Evolutionary conservation across 2,888 invertebrate genomes (phyloP), one percentile per base, ranked within the genome.

Genomic region (Dexiosoma caninum): DNA sequence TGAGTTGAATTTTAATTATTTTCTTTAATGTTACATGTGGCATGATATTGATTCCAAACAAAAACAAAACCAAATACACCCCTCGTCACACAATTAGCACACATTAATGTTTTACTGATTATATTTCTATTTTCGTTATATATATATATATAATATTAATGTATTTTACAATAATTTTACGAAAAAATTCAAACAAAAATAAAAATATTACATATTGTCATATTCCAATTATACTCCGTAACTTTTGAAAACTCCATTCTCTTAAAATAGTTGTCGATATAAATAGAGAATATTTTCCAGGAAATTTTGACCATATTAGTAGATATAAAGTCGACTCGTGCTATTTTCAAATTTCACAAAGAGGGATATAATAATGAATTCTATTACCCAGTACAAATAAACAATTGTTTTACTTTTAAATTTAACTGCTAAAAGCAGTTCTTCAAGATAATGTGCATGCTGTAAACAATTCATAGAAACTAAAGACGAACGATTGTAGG

Each of bases 11-110:
- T 78, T 82, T 85, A 82, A 40, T 74, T 76, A n/a, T n/a, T 62
- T 75, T 79, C 78, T 82, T 79, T 78, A 70, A 82, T 64, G 3
- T 78, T 83, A 69, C 67, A 78, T 86, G 86, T 86, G 86, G 87
- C 86, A 87, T 87, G 86, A 83, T 82, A 62, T 72, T 79, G 76
- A 79, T 69, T 78, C 72, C 75, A 79, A 75, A 69, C 40, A 66
- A 69, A 78, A 67, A 69, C 30, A 35, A 57, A 37, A n/a, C n/a
- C n/a, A n/a, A n/a, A n/a, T n/a, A 81, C 27, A 76, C 62, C 66
- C 62, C 66, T 66, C 57, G 82, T 83, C 84, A 83, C 81, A 85
- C 82, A 83, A 80, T 51, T 44, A 69, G 81, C 77, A 81, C 81
- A 69, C 69, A 30, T 72, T 81, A 23, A 46, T 55, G 21, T 77